These are phyloP conservation scores for Sminthurides bifidus DNA, from an alignment of 1,140 invertebrate species.

Conservation along the genomic window DNA sequence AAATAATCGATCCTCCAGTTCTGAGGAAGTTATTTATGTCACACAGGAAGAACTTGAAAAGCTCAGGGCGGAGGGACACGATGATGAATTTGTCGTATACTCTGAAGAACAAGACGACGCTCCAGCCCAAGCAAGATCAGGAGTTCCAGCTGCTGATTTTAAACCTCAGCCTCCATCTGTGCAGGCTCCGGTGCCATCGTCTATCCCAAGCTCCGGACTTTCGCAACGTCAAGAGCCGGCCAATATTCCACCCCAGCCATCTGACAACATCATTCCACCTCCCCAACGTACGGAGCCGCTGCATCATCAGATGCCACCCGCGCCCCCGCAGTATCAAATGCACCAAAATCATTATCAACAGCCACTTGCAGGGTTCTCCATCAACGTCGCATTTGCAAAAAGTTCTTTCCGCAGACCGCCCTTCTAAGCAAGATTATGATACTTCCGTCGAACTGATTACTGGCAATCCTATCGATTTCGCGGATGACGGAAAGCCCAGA, in stretches of 20 bases:
- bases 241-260: not conserved
- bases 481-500: conserved; percentile 6
- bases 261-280: too few relatives aligned
- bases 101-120: conserved; percentile 21
- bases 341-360: conserved; percentile 5
- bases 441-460: conserved; percentile 15
- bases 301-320: not conserved
- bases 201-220: not conserved
- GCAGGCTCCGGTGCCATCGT: not conserved
- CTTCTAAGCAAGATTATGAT: conserved; percentile 12
- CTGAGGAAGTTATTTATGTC: conserved; percentile 28
- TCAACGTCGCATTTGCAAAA: not conserved
- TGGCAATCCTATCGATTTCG: conserved; percentile 5
- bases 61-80: conserved; percentile 23
- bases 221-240: not conserved
- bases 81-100: conserved; percentile 23
- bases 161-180: too few relatives aligned
- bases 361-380: not conserved
- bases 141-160: not conserved
- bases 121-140: not conserved
- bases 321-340: not conserved
- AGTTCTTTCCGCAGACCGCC: not conserved
- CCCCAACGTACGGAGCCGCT: not conserved
- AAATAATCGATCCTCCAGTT: conserved; percentile 2
- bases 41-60: conserved; percentile 29